A percentile compares a stretch with the other conserved stretches of the same genome.
Conservation (phyloP, 2,888 invertebrate species). For the Xanthorhoe spadicearia region DNA sequence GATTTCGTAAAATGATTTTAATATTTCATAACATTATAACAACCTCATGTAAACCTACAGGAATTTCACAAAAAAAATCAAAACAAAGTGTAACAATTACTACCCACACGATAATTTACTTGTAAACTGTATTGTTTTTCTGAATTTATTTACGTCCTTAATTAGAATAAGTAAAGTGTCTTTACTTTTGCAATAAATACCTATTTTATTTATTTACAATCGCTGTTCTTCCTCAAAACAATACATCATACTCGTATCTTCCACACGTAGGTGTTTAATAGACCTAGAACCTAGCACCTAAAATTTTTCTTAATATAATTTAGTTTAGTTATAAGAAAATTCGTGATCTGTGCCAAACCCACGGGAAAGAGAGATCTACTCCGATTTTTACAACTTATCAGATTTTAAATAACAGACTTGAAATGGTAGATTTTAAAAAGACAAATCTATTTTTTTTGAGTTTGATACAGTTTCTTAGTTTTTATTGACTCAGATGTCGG, state of each 20-base stretch:
- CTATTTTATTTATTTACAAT: neutral
- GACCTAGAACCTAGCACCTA: too few relatives aligned
- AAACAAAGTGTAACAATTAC: neutral
- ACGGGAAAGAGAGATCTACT: too few relatives aligned
- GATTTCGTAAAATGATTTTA: too few relatives aligned
- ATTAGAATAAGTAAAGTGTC: neutral
- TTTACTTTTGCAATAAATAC: neutral
- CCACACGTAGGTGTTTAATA: too few relatives aligned
- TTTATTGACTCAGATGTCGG: slow-evolving; percentile 64
- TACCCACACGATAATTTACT: neutral
- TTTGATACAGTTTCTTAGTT: slow-evolving; percentile 56
- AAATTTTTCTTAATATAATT: too few relatives aligned
- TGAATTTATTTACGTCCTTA: neutral
- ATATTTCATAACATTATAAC: too few relatives aligned
- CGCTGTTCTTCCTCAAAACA: neutral
- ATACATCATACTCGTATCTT: too few relatives aligned
- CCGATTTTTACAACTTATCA: neutral
- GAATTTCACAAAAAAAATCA: too few relatives aligned
- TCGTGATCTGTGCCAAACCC: too few relatives aligned
- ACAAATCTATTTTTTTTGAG: neutral
- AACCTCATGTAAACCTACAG: too few relatives aligned
- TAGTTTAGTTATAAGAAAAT: too few relatives aligned
- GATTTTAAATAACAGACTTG: neutral
- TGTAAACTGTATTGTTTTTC: neutral
- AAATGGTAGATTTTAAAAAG: too few relatives aligned